Evolutionary conservation across 2,797 vertebrate species (phyloP), one percentile per base, ranked within the genome.

Genomic region (Mormyrus hasselquistii): DNA sequence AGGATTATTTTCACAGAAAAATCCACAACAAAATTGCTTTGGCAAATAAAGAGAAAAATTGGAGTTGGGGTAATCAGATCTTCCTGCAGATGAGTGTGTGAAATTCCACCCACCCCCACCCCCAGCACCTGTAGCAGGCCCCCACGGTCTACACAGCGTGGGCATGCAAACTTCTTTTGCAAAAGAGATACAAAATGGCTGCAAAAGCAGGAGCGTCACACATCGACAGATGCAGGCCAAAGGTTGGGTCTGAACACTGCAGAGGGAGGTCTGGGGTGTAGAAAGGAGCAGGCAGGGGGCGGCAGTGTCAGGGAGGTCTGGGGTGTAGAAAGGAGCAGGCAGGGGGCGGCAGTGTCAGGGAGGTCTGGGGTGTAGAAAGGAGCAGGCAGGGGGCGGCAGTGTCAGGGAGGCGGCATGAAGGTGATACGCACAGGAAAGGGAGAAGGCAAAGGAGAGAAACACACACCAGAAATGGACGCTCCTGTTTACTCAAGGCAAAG

Each of bases 1-100:
- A 34, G 41, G 86, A 87, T 87, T 87, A 55, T 87, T 65, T 49
- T 65, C 19, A 5, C 19, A 69, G 41, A 19, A 87, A 87, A 69
- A 87, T 87, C 57, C 38, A 38, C 38, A 22, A 87, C 4, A 41
- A 44, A 87, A 87, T 62, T 65, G 29, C 55, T 57, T 41, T 50
- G 29, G 16, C 55, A 87, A n/a, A 87, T 34, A 86, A 47, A 65
- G 9, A 19, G 19, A 69, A 65, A 87, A 87, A 65, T 10, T 41
- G 44, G 86, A 25, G 57, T 4, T n/a, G 86, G 38, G 47, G 49
- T 69, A 65, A 65, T 49, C 41, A 69, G 86, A 69, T 49, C 41
- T 69, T 87, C n/a, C 86, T 47, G 7, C 86, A 44, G 19, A 65
- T 16, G 59, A 16, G 9, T 57, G 8, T 44, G 86, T 29, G n/a